Base-by-base conservation (phyloP, 2,888 invertebrate species). In the Lumbricus terrestris region DNA sequence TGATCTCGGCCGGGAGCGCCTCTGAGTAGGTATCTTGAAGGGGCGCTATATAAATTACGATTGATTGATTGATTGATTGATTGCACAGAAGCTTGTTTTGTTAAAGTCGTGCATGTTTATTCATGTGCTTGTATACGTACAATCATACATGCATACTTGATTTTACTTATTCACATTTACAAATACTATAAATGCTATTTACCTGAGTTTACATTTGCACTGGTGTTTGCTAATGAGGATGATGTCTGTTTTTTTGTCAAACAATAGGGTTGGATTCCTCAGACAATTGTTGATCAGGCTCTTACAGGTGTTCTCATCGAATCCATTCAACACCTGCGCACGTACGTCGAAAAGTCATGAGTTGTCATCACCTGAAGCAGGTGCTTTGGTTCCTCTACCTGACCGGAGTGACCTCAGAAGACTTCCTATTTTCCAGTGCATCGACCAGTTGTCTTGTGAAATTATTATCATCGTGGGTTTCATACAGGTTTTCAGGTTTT, bases 251-350 rank as follows among this genome's bases (percentile, higher is more conserved):
- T 69, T 29, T 69, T n/a, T 69, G 69, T 69, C 29, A 20, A 35
- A 82, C 34, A 20, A 23, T 89, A 92, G 92, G 92, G 92, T 82
- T 92, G 92, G 92, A 89, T 92, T 38, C 92, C 92, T 6, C 91
- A 92, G 90, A 89, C 89, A 16, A 83, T 90, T 33, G 91, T 92
- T 16, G 92, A 92, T 89, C 91, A 90, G 89, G 91, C 92, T 1
- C 89, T 92, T 20, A 88, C 92, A 8, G 91, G 91, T 23, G 90
- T 90, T 6, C 89, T 92, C 16, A 35, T 91, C 11, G 91, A 91
- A 5, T 91, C 89, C 85, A 15, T 89, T 18, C 42, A 83, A 33
- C 90, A 92, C 88, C 33, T 92, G n/a, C 54, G 82, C 34, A 82
- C 54, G 18, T 90, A 89, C 37, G 83, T 92, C 29, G 29, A 8